A percentile compares a stretch with the other conserved stretches of the same genome.
phyloP scores from a whole-genome alignment of 2,888 invertebrate species.

The Graphium colonna region DNA sequence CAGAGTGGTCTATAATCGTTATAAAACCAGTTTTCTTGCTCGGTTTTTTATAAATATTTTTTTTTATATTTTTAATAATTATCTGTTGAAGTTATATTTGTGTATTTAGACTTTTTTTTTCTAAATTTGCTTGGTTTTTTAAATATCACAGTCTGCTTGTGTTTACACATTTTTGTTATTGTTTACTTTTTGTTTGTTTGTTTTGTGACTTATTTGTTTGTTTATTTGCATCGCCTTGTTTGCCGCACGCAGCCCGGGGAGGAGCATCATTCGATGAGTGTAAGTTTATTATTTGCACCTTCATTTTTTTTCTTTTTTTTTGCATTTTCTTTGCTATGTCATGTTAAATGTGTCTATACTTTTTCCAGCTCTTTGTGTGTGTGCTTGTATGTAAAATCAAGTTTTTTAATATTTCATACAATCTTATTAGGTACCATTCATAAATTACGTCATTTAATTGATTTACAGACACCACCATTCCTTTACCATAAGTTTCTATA shows the following conservation, averaged over 20 bases:
- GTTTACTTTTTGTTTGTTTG: constrained; percentile 39
- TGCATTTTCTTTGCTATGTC: background rate
- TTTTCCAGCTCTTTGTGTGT: background rate
- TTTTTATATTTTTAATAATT: background rate
- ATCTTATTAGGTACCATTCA: no score
- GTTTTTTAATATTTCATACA: no score
- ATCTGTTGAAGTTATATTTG: background rate
- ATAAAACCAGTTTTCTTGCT: no score
- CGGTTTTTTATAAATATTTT: no score
- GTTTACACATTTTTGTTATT: constrained; percentile 40
- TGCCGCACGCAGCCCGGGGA: constrained; percentile 81
- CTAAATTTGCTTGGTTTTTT: constrained; percentile 10
- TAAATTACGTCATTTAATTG: no score
- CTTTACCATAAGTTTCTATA: no score
- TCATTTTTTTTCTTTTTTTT: constrained; percentile 22
- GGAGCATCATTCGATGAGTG: constrained; percentile 87
- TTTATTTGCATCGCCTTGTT: constrained; percentile 74
- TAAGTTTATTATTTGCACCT: constrained; percentile 64
- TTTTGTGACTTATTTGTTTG: constrained; percentile 63
- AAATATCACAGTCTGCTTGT: constrained; percentile 21
- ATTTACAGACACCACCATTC: no score
- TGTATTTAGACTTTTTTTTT: constrained; percentile 13
- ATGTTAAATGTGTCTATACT: background rate
- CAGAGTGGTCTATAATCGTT: no score
- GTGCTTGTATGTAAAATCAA: no score